Percentiles rank a stretch among this genome's conserved stretches.
These are phyloP conservation scores for Strigamia maritima DNA, from an alignment of 2,888 invertebrate genomes.

Conservation along the genomic window DNA sequence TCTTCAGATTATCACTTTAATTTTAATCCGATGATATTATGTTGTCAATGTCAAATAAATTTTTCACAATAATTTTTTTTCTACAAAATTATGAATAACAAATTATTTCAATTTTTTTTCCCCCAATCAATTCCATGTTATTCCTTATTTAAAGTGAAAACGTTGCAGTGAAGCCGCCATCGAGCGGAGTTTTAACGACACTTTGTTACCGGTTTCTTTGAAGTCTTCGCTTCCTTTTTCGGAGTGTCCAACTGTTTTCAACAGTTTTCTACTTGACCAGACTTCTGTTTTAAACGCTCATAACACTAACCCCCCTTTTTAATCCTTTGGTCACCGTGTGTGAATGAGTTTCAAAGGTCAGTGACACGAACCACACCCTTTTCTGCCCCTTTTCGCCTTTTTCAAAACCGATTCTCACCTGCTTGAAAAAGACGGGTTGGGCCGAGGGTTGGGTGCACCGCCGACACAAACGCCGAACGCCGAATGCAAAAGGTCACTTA, in stretches of 20 bases:
- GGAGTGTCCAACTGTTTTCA: no score
- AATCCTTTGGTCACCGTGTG: background rate
- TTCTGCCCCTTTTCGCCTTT: background rate
- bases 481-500: background rate
- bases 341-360: background rate
- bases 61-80: background rate
- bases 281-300: background rate
- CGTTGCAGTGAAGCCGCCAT: background rate
- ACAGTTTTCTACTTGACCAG: background rate
- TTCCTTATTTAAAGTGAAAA: background rate
- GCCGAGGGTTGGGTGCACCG: background rate
- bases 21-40: no score
- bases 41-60: no score
- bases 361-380: constrained; percentile 1
- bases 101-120: no score
- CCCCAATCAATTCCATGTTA: background rate
- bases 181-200: constrained; percentile 18
- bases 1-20: no score
- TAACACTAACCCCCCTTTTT: background rate
- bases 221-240: background rate
- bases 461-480: background rate
- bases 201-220: background rate
- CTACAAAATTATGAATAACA: background rate
- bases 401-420: background rate
- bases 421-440: background rate